Conservation (phyloP, 2,797 vertebrate genomes). For the Presbytis comata region DNA sequence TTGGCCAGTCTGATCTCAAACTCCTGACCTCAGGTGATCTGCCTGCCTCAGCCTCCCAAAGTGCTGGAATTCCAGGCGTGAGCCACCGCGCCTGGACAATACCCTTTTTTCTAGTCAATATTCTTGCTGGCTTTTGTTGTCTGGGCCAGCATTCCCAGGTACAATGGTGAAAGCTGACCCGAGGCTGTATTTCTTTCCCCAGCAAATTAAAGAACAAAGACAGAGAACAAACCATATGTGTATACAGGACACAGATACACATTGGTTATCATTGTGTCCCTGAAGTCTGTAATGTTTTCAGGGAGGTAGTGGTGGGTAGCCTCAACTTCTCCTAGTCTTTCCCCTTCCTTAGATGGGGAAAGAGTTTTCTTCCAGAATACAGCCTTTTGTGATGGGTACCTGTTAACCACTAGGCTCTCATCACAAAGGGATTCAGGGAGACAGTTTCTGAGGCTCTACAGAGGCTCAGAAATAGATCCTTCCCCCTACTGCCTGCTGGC, state of each 20-base stretch:
- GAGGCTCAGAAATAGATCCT: neutral
- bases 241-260: neutral
- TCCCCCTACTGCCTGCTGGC: neutral
- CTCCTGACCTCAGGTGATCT: neutral
- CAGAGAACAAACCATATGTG: neutral
- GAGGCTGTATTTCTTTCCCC: neutral
- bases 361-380: neutral
- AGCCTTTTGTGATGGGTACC: neutral
- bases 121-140: neutral
- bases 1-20: neutral
- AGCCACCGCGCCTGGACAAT: neutral
- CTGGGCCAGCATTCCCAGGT: neutral
- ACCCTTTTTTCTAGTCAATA: neutral
- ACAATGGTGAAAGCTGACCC: neutral
- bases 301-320: neutral
- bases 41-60: neutral
- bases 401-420: neutral
- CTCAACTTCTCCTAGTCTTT: neutral
- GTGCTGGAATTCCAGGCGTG: neutral
- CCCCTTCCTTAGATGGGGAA: neutral
- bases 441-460: neutral
- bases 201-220: neutral
- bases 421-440: neutral
- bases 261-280: neutral
- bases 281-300: neutral